Evolutionary conservation across 2,113 vertebrate genomes (phyloP), one percentile per base, ranked within the genome.

Genomic region (Aplodontia rufa): DNA sequence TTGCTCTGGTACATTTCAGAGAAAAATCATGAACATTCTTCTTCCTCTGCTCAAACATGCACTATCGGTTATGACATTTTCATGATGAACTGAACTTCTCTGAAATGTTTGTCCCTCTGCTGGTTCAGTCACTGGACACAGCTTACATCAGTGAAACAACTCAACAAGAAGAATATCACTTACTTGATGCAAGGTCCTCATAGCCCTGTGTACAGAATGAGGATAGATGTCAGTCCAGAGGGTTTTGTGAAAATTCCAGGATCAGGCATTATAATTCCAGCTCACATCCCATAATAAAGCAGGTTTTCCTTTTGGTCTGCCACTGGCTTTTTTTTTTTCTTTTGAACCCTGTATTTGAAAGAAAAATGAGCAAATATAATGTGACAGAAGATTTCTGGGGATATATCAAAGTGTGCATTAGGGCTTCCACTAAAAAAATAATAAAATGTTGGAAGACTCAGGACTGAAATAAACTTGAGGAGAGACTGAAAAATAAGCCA

Each of bases 301-400:
- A 37, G 5, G 0, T 42, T 86, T 92, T 40, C 6, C 13, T 1
- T 80, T 60, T 83, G 37, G 1, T 60, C n/a, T 91, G 64, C 26
- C 17, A 58, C 22, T 28, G 8, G 64, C n/a, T 58, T 74, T n/a
- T 49, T 89, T 90, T 72, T 75, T 51, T 16, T 16, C 53, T 20
- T 13, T 20, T n/a, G 89, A 71, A 91, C 40, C 1, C 10, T 47
- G 11, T 53, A 55, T 49, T 88, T 80, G 35, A 66, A 80, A 94
- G 22, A 93, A 75, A 93, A 81, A 58, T 85, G 45, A 93, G 45
- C 30, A 87, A 88, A 92, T n/a, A 19, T 49, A 93, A 45, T 86
- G n/a, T 26, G 84, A 76, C 30, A 72, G 40, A 94, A 66, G 3
- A 11, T 82, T 79, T 88, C 17, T 78, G 37, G 74, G 30, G 3